Base-by-base conservation (phyloP, 2,797 vertebrate genomes). In the Pseudopleuronectes americanus region DNA sequence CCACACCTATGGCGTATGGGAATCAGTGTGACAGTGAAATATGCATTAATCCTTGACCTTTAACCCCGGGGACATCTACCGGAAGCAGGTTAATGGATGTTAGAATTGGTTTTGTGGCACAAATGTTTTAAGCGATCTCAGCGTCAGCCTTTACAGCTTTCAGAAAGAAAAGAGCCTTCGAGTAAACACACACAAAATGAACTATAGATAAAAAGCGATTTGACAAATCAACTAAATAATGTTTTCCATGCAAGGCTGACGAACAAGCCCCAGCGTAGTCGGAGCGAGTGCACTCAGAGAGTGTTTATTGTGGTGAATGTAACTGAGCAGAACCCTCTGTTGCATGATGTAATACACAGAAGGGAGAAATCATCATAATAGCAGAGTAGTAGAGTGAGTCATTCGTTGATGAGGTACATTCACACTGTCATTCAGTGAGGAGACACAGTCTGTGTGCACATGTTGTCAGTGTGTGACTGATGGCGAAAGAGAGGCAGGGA, bases 331-430 rank as follows among this genome's bases (percentile, higher is more conserved):
- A 88, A 84, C 88, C 85, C 81, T 90, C 88, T 77, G 84, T 78
- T 80, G 87, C 83, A 86, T 92, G 90, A 93, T 92, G 92, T 92
- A 90, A 92, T 93, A 86, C 90, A 88, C 91, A 92, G 90, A 90
- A 91, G 90, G 88, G 87, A 92, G 90, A 90, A 91, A 92, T 93
- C 90, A 90, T 93, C 90, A 89, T 91, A 91, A 93, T 90, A 90
- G 89, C 88, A 90, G 90, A 88, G 90, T 91, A 90, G 92, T 91
- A 86, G 89, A 90, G 84, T 94, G 92, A 93, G 83, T 93, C 92
- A 94, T 87, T 89, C 75, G 74, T 84, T 90, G 90, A 92, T 93
- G 89, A 92, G 89, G 89, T 89, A 90, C 77, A 91, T 87, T 90
- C 89, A 90, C 84, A 88, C 79, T 89, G 88, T 92, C 90, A 89